Percentiles rank a stretch among this genome's conserved stretches.
phyloP scores from a whole-genome alignment of 2,113 vertebrate genomes.

The Scatophagus argus region DNA sequence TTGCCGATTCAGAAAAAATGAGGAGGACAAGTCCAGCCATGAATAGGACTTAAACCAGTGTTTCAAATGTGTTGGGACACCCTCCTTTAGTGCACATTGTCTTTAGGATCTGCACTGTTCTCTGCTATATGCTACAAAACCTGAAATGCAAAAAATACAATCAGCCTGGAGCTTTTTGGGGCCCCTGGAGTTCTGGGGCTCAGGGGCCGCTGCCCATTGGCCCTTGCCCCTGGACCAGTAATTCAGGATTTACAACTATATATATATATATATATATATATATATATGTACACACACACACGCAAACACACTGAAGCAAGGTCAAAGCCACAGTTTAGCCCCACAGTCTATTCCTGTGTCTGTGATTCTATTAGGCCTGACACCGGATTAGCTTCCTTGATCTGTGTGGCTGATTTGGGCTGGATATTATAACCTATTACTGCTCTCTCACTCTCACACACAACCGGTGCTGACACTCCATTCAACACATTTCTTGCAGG shows the following conservation, averaged over 20 bases:
- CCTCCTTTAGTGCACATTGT: no score
- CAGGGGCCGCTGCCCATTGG: not conserved
- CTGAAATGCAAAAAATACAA: not conserved
- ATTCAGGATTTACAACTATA: constrained; percentile 44
- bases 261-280: constrained; percentile 29
- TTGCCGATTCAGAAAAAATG: not conserved
- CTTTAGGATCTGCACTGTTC: not conserved
- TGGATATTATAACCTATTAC: constrained; percentile 59
- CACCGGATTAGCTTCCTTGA: constrained; percentile 72
- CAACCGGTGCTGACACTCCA: not conserved
- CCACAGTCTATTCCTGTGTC: constrained; percentile 71
- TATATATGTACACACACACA: constrained; percentile 15
- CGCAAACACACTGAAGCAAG: constrained; percentile 24
- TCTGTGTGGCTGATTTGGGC: constrained; percentile 61
- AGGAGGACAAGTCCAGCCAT: not conserved
- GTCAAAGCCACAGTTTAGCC: constrained; percentile 63
- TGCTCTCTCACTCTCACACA: constrained; percentile 34
- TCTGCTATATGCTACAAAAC: not conserved
- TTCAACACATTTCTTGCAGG: not conserved
- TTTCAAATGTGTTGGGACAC: not conserved
- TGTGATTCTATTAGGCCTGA: constrained; percentile 76
- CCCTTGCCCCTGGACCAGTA: not conserved
- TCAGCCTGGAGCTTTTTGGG: not conserved
- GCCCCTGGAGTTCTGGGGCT: not conserved
- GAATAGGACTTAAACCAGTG: not conserved